These are phyloP conservation scores for Platycnemis pennipes DNA, from an alignment of 2,888 invertebrate genomes.

Conservation along the genomic window DNA sequence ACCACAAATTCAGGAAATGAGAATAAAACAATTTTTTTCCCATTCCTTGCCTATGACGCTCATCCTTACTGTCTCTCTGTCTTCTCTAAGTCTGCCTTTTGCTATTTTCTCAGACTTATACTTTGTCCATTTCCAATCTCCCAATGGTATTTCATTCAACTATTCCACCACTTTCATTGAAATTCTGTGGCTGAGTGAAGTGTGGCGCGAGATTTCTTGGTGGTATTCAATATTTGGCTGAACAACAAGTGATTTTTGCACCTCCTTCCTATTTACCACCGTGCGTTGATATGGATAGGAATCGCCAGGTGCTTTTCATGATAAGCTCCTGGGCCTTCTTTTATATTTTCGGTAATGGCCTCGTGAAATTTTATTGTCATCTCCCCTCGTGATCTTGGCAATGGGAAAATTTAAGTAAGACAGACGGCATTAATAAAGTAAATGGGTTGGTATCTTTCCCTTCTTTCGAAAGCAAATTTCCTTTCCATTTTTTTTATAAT, in stretches of 20 bases:
- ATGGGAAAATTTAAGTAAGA: neutral
- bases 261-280: neutral
- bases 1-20: too few species aligned
- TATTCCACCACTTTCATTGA: neutral
- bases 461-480: too few species aligned
- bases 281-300: neutral
- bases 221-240: neutral
- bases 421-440: neutral
- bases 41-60: too few species aligned
- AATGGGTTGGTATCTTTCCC: neutral
- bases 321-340: neutral
- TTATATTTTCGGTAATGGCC: neutral
- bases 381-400: neutral
- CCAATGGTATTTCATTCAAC: neutral
- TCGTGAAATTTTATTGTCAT: slow-evolving; percentile 20
- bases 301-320: neutral
- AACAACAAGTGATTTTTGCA: neutral
- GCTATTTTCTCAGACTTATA: neutral
- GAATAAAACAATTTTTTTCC: neutral
- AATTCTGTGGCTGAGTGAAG: neutral
- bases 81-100: too few species aligned
- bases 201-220: neutral
- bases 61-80: too few species aligned
- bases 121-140: neutral
- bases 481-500: neutral